Base-by-base conservation (phyloP, 2,797 vertebrate species). In the Microtus californicus region DNA sequence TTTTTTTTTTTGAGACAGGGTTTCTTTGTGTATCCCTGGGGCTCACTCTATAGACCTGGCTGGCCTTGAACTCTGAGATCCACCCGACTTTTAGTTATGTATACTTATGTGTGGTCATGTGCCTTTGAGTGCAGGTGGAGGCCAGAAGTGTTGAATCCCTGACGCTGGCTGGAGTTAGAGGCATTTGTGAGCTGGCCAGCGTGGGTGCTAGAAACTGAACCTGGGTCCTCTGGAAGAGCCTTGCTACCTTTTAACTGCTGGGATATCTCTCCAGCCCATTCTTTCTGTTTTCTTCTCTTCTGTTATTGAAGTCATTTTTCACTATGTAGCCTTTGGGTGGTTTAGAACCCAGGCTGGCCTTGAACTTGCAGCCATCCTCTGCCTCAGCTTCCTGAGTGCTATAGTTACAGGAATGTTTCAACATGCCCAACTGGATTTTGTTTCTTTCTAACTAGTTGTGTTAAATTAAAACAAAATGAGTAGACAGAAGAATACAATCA, bases 401-500 rank as follows among this genome's bases (percentile, higher is more conserved):
- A 17, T 13, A 15, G 65, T 65, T 65, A 65, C 34, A 69, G 48
- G 12, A 27, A 21, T n/a, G 31, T 29, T 40, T 37, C 69, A 65
- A 31, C 34, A 51, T 65, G 27, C 27, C 5, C n/a, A 11, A 15
- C 31, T 85, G 61, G 56, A 45, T 13, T 69, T 81, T 81, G 23
- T 93, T 77, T 87, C 48, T 80, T 88, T 74, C 34, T 93, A 81
- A 59, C 43, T 14, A 73, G 31, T 91, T 91, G 61, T 34, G 40
- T n/a, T 87, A 45, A 69, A 25, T 89, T 95, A 34, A 43, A 81
- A 71, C 40, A 93, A 59, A 81, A 89, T 10, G 12, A 61, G 51
- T 37, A 73, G 61, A 48, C 13, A 31, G 71, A 74, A 7, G 79
- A 77, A 82, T 37, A 29, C 65, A n/a, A 12, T 6, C 2, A 12